Evolutionary conservation across 2,888 invertebrate genomes (phyloP), one percentile per base, ranked within the genome.

Genomic region (Drosophila buzzatii): DNA sequence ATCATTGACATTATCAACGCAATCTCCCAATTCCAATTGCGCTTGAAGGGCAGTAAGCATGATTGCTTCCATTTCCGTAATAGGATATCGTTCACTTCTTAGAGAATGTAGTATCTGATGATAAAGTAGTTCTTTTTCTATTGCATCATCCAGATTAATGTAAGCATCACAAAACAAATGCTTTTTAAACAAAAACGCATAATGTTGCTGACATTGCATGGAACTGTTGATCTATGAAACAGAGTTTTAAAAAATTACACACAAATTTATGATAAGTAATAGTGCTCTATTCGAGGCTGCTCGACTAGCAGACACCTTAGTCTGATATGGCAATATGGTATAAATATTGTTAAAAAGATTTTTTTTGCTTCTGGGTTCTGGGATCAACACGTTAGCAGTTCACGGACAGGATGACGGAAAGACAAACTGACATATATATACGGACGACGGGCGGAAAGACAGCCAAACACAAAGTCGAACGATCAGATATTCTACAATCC

Each of bases 21-120:
- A 97, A 93, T 98, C 98, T 41, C 98, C 97, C 76, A 97, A 94
- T 92, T 98, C 98, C 39, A 98, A 95, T 93, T 99, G 99, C 47
- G 98, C 97, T 95, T 98, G 98, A 53, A 99, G 94, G 23, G 99
- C 98, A 55, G 98, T 97, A 66, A 99, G 93, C 97, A 98, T 98
- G 93, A 98, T 97, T 70, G 98, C 98, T 94, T 99, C 98, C 92
- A 98, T 97, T 89, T 98, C 97, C 57, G 98, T 97, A 57, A 99
- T 96, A 1, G 98, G 99, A 92, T 98, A 97, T 33, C 98, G 95
- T 94, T 98, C 98, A 80, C 97, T 97, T 63, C 98, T 95, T 69
- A 99, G 95, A 81, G 97, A 96, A 91, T 98, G 97, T 72, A 99
- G 94, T 58, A 98, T 96, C 93, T 99, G 99, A 94, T 98, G 98